Evolutionary conservation across 2,797 vertebrate genomes (phyloP), one percentile per base, ranked within the genome.

Genomic region (Mus caroli): DNA sequence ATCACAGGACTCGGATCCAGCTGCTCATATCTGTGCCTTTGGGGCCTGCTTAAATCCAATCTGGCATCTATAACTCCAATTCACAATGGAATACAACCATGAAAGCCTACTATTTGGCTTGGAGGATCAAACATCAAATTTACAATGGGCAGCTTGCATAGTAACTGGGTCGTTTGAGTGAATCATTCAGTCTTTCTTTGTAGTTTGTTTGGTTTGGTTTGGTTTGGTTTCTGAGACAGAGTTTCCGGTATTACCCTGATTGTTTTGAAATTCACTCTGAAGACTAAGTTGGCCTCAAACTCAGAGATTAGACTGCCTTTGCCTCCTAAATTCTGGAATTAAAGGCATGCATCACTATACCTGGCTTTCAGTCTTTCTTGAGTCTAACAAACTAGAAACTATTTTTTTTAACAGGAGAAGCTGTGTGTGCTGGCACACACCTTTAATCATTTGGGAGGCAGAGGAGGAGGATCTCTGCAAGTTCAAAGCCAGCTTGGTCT

Each of bases 321-420:
- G 60, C 82, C 60, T 67, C 43, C 60, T n/a, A 67, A 14, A 40
- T n/a, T 20, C 60, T n/a, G 60, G 10, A 62, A 67, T 50, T 85
- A 50, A 67, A 85, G 83, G 43, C 1, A 0, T 67, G 37, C 1
- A 6, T 12, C 83, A 50, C 20, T 3, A 8, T 7, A n/a, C 43
- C 6, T 67, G 43, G 19, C 43, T 67, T 87, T 82, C 4, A 13
- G 79, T n/a, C 69, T 56, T 67, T 82, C 28, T 80, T 79, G 22
- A 24, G 54, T 43, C 56, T 31, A 75, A 40, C 69, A 94, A 92
- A 67, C 22, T 3, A n/a, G 46, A 78, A 94, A 22, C 69, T 86
- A 76, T 64, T 82, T 93, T 82, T 93, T 77, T 82, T 91, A 71
- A 76, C 50, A 92, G 67, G 9, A 96, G 5, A 50, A 50, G 5